Evolutionary conservation across 2,797 vertebrate genomes (phyloP), one percentile per base, ranked within the genome.

Genomic region (Gadopsis bispinosus): DNA sequence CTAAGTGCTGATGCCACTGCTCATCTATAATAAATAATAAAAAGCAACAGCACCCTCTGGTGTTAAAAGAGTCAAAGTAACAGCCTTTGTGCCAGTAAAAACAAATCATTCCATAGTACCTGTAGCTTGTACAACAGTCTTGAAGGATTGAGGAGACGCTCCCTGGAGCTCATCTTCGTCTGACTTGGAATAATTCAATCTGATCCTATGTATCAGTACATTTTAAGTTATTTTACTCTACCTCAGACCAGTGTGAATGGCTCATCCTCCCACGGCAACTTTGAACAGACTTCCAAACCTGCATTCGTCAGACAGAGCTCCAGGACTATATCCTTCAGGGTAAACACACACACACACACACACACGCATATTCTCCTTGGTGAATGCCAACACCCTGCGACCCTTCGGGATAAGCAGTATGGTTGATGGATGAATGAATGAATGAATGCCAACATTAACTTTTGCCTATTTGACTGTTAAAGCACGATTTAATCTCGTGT

Each of bases 301-400:
- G 93, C 95, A 20, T 96, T 98, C 68, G 86, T 80, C 78, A 92
- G 95, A 58, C 94, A 94, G 88, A 97, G 95, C 89, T 94, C 96
- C 80, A 96, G 96, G 87, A 97, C 97, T 0, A 77, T 95, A 80
- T 98, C 97, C 50, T 97, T 98, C 83, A 95, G 96, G 95, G 97
- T 98, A 93, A 89, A 81, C 60, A 67, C 62, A 71, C 63, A 60
- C 53, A 81, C 48, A 50, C 39, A 35, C 54, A 51, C 29, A 64
- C 70, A 67, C 77, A 68, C n/a, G n/a, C 63, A 60, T 19, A 33
- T 11, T 37, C 12, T 56, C 12, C 20, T 33, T 41, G 17, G 41
- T 37, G 48, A 48, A 87, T 10, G 45, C 19, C 33, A 59, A 26
- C n/a, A n/a, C n/a, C n/a, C n/a, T n/a, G n/a, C n/a, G n/a, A n/a